phyloP scores from a whole-genome alignment of 2,113 vertebrate species.

The Cryptoleucopteryx plumbea region DNA sequence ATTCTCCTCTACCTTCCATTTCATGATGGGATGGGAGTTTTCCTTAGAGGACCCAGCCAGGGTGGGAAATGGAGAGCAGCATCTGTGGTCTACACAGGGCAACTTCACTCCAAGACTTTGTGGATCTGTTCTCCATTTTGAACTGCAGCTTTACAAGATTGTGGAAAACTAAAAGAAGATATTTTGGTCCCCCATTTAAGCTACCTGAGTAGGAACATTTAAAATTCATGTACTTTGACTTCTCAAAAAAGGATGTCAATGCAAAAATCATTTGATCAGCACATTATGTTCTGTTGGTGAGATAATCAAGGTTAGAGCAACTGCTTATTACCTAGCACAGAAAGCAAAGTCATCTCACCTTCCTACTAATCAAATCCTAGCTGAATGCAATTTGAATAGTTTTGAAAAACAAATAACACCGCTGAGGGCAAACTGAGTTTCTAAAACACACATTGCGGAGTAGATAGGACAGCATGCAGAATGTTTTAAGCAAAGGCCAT shows the following conservation, averaged over 20 bases:
- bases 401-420: neutral
- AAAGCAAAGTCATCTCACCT: neutral
- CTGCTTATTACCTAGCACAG: neutral
- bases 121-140: neutral
- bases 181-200: neutral
- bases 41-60: neutral
- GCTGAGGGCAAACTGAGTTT: neutral
- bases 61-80: neutral
- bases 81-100: accelerated
- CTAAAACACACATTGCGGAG: neutral
- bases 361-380: neutral
- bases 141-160: neutral
- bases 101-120: neutral
- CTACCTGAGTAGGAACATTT: neutral
- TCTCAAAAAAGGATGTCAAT: neutral
- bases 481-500: neutral
- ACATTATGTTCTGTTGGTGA: neutral
- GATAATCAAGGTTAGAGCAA: neutral
- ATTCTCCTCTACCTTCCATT: neutral
- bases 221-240: neutral
- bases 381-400: neutral
- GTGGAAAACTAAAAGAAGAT: neutral
- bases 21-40: neutral
- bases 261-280: neutral
- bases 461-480: neutral